Evolutionary conservation across 92 coral and sea anemone species (phyloP).

Genomic region (Hydrozoanthus gracilis): DNA sequence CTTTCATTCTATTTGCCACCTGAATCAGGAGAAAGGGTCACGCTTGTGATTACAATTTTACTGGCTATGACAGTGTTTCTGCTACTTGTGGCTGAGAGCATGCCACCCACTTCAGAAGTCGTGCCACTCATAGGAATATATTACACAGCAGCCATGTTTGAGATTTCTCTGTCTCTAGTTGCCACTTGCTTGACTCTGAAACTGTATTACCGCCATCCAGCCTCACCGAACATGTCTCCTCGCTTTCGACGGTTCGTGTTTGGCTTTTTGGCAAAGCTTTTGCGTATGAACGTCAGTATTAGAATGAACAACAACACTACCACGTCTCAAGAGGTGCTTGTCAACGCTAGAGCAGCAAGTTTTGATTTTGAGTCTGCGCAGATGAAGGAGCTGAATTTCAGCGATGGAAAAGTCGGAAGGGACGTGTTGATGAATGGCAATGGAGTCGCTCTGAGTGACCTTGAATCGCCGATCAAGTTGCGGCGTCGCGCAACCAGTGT

Average conservation of each 20-base stretch:
- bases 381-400: slow-evolving; percentile 36
- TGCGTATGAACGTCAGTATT: background rate
- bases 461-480: slow-evolving; percentile 7
- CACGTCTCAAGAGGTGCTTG: slow-evolving; percentile 1
- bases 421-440: slow-evolving; percentile 3
- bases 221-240: slow-evolving; percentile 52
- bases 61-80: slow-evolving; percentile 68
- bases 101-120: slow-evolving; percentile 69
- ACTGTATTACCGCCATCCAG: slow-evolving; percentile 56
- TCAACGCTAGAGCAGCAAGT: slow-evolving; percentile 2
- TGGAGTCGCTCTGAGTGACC: slow-evolving; percentile 11
- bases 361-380: slow-evolving; percentile 34
- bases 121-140: slow-evolving; percentile 65
- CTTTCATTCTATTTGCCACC: slow-evolving; percentile 65
- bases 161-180: slow-evolving; percentile 59
- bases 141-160: slow-evolving; percentile 68
- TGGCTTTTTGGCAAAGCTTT: slow-evolving; percentile 23
- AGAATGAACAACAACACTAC: background rate
- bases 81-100: slow-evolving; percentile 56
- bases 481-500: background rate
- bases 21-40: slow-evolving; percentile 65
- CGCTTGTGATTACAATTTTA: slow-evolving; percentile 64
- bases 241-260: slow-evolving; percentile 37
- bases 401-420: slow-evolving; percentile 2
- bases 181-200: slow-evolving; percentile 64